Conservation (phyloP, 1,140 invertebrate genomes). For the Brachionus calyciflorus region DNA sequence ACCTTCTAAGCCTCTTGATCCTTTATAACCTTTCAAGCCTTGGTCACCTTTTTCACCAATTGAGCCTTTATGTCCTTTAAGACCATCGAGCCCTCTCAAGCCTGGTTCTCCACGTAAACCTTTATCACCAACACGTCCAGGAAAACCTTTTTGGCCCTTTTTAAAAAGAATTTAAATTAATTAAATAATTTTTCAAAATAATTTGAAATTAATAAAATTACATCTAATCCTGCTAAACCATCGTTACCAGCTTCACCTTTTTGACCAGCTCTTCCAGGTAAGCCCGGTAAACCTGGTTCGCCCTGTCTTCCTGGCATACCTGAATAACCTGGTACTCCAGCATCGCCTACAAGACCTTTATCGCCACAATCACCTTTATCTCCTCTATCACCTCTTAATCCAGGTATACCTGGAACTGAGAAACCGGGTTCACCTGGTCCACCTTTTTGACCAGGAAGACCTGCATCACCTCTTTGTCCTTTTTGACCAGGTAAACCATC, state of each 20-base stretch:
- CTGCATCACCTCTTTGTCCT: neutral
- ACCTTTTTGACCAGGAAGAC: neutral
- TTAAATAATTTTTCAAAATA: neutral
- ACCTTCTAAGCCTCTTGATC: neutral
- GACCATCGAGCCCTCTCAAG: slow-evolving; percentile 13
- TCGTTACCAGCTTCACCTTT: slow-evolving; percentile 17
- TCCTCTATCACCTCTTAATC: neutral
- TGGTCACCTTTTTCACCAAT: neutral
- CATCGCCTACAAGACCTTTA: neutral
- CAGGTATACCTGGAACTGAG: neutral
- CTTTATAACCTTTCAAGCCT: slow-evolving; percentile 6
- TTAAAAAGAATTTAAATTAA: neutral
- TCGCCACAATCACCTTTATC: slow-evolving; percentile 14
- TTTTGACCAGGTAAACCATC: neutral
- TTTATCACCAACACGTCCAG: slow-evolving; percentile 1
- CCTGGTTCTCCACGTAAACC: slow-evolving; percentile 26
- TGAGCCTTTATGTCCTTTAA: slow-evolving; percentile 7
- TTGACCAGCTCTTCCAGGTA: slow-evolving; percentile 7
- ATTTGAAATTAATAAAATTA: neutral
- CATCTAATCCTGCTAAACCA: neutral
- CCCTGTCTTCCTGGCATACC: neutral
- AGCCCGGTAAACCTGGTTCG: neutral
- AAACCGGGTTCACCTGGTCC: neutral
- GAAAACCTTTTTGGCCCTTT: slow-evolving; percentile 3
- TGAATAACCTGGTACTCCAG: neutral